A percentile compares a stretch with the other conserved stretches of the same genome.
These are phyloP conservation scores for Probosciger aterrimus DNA, from an alignment of 2,113 vertebrate species.

Conservation along the genomic window DNA sequence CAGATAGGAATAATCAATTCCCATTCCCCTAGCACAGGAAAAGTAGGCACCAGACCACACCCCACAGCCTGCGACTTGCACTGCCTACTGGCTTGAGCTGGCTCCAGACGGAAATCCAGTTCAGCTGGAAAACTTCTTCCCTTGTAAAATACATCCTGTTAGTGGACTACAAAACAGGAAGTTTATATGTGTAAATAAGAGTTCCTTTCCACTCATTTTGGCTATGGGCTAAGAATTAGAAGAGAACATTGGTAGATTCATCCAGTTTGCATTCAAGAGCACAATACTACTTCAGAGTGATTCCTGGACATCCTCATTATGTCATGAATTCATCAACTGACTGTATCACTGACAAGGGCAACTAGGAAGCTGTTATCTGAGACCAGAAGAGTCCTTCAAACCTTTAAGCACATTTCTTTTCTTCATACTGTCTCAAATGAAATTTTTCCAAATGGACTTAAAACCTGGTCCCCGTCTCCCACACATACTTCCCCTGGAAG, in stretches of 20 bases:
- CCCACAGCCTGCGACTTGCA: background rate
- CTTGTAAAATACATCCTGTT: background rate
- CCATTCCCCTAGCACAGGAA: background rate
- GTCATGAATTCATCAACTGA: background rate
- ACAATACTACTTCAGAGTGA: background rate
- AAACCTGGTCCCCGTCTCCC: background rate
- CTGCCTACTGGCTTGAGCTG: background rate
- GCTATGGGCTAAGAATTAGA: background rate
- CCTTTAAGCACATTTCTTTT: background rate
- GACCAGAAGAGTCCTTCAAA: background rate
- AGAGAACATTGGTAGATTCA: background rate
- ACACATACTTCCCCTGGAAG: background rate
- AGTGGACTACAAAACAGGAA: constrained; percentile 36
- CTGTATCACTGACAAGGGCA: background rate
- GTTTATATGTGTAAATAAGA: background rate
- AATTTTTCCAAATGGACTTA: background rate
- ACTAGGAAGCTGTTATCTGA: background rate
- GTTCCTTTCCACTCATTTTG: background rate
- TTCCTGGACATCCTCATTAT: background rate
- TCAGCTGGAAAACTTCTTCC: constrained; percentile 24
- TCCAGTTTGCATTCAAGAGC: background rate
- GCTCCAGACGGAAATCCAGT: background rate
- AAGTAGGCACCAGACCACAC: background rate
- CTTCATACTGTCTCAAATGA: background rate
- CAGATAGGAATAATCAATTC: background rate